Base-by-base conservation (phyloP, 2,797 vertebrate species). In the Danio jaintianensis region DNA sequence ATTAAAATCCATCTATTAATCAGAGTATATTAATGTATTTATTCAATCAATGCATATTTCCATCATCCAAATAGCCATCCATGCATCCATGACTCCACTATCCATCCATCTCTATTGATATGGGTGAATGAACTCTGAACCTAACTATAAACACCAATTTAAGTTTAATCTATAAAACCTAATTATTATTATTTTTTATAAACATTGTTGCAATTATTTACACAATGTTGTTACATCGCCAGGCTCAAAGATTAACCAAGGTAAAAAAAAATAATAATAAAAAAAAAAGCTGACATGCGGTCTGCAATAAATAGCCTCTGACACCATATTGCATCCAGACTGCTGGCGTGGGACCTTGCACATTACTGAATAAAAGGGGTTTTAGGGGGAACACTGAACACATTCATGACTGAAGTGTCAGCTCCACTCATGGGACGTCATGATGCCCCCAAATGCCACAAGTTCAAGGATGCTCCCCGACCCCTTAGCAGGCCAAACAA, bases 361-460 rank as follows among this genome's bases (percentile, higher is more conserved):
- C 72, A 42, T 42, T 50, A 59, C 20, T 76, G 73, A 63, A 80
- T 71, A 52, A 38, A 66, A 42, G 22, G 50, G 43, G 6, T 22
- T 67, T 66, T 10, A 8, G n/a, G 43, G 12, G 50, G 48, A 66
- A 76, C 74, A 81, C 61, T 79, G 53, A 55, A 16, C 58, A 56
- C 78, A 80, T 80, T 80, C 78, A 80, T 63, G 73, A 43, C 56
- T 58, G 38, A 52, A 77, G 71, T 76, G 22, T 70, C 52, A 74
- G 75, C 68, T 8, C 18, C 15, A n/a, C 61, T 64, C 52, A 64
- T 53, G 64, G 29, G 63, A 83, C 81, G 75, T 83, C 81, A 83
- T 29, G 6, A 48, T 64, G 9, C 72, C 66, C 66, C 11, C 11
- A 42, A 77, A 83, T 62, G 63, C 45, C 80, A 58, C 68, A 53